These are phyloP conservation scores for Pionites leucogaster DNA, from an alignment of 2,113 vertebrate genomes.

Conservation along the genomic window DNA sequence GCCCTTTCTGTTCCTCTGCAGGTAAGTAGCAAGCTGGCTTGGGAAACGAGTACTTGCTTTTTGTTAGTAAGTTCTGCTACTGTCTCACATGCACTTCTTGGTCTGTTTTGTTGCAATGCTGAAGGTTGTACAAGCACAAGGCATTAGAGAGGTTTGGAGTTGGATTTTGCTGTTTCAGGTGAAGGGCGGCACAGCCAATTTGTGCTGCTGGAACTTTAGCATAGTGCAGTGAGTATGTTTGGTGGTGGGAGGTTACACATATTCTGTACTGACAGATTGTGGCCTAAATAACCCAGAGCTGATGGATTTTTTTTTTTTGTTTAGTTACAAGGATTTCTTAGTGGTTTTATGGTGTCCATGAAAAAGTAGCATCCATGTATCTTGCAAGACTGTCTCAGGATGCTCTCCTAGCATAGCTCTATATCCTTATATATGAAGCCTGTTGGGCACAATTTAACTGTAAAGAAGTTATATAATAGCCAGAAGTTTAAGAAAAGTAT, in stretches of 20 bases:
- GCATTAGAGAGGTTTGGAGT: fast-evolving
- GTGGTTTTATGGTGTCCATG: not conserved
- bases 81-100: fast-evolving
- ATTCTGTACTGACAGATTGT: not conserved
- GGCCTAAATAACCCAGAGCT: not conserved
- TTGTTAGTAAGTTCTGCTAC: not conserved
- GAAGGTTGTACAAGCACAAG: not conserved
- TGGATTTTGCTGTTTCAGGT: not conserved
- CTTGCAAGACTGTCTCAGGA: not conserved
- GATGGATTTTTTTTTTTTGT: not conserved
- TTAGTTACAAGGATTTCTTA: not conserved
- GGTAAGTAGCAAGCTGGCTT: not conserved
- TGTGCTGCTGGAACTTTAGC: not conserved
- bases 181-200: not conserved
- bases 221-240: not conserved
- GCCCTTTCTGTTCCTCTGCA: not conserved
- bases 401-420: not conserved
- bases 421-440: not conserved
- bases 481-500: not conserved
- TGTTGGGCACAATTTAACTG: not conserved
- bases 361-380: not conserved
- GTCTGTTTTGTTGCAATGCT: not conserved
- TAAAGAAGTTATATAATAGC: not conserved
- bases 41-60: not conserved
- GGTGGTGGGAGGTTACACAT: fast-evolving